A percentile compares a stretch with the other conserved stretches of the same genome.
phyloP scores from a whole-genome alignment of 2,797 vertebrate genomes.

The Heliangelus exortis region DNA sequence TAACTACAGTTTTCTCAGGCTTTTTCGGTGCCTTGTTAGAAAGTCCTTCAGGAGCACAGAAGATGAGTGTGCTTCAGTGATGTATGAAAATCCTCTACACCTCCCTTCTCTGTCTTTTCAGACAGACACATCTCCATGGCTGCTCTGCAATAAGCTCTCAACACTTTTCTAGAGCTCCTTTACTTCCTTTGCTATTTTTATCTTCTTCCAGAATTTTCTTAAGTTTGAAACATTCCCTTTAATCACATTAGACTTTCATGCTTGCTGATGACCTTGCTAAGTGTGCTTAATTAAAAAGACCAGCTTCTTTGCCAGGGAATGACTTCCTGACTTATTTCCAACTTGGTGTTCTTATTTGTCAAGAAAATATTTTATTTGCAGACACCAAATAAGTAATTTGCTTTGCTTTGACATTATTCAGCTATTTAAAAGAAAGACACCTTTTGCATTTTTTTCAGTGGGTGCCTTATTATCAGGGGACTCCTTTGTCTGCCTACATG shows the following conservation, averaged over 20 bases:
- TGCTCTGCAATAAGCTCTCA: background rate
- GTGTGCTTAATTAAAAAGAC: background rate
- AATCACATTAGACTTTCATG: background rate
- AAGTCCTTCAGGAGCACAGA: background rate
- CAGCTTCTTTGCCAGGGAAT: background rate
- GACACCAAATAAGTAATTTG: background rate
- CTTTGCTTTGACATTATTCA: slow-evolving; percentile 13
- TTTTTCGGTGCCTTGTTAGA: background rate
- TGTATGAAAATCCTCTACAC: too few species aligned
- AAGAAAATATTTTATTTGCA: slow-evolving; percentile 28
- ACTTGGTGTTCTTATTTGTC: background rate
- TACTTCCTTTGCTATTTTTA: background rate
- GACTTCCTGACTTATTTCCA: slow-evolving; percentile 2
- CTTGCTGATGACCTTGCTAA: background rate
- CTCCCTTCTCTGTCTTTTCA: background rate
- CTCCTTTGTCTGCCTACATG: background rate
- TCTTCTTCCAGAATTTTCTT: background rate
- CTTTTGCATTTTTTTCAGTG: background rate
- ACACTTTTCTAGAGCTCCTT: background rate
- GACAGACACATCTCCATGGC: background rate
- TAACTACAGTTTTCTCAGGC: background rate
- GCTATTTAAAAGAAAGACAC: background rate
- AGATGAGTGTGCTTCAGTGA: background rate
- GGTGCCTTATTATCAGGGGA: background rate
- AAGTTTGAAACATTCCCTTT: background rate